These are phyloP conservation scores for Nycteola revayana DNA, from an alignment of 2,888 invertebrate species.

Conservation along the genomic window DNA sequence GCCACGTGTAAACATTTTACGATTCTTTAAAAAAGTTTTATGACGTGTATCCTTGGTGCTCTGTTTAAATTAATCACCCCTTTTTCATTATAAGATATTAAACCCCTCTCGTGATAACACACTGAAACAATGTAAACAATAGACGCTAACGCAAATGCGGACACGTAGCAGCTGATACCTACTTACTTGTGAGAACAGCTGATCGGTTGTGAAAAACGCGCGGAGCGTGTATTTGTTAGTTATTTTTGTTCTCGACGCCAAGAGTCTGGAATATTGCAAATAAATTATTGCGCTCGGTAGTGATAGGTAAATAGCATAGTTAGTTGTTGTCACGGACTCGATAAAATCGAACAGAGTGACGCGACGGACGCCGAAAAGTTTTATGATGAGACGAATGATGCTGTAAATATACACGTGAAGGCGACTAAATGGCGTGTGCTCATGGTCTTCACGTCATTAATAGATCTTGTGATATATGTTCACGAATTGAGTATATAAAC, in stretches of 20 bases:
- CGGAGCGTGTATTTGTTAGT: slow-evolving; percentile 4
- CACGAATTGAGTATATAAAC: slow-evolving; percentile 48
- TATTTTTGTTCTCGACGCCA: slow-evolving; percentile 6
- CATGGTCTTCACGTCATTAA: slow-evolving; percentile 42
- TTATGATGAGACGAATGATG: slow-evolving; percentile 27
- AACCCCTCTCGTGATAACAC: slow-evolving; percentile 29
- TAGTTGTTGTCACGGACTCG: slow-evolving; percentile 11
- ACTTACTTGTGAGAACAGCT: slow-evolving; percentile 39
- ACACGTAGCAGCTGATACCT: slow-evolving; percentile 48
- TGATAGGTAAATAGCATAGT: slow-evolving; percentile 10
- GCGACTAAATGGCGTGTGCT: slow-evolving; percentile 40
- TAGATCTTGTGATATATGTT: slow-evolving; percentile 51
- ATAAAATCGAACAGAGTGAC: slow-evolving; percentile 23
- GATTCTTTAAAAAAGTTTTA: slow-evolving; percentile 48
- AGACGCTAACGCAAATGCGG: slow-evolving; percentile 33
- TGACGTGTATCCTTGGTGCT: slow-evolving; percentile 27
- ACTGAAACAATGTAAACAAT: slow-evolving; percentile 45
- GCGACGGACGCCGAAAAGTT: slow-evolving; percentile 10
- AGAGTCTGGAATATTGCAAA: slow-evolving; percentile 5
- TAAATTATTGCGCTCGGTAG: slow-evolving; percentile 3
- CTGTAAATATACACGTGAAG: slow-evolving; percentile 28
- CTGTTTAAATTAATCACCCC: slow-evolving; percentile 22
- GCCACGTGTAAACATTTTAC: slow-evolving; percentile 45
- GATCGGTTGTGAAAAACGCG: slow-evolving; percentile 28
- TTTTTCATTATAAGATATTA: slow-evolving; percentile 15